Conservation (phyloP, 2,113 vertebrate genomes). For the Echinops telfairi region DNA sequence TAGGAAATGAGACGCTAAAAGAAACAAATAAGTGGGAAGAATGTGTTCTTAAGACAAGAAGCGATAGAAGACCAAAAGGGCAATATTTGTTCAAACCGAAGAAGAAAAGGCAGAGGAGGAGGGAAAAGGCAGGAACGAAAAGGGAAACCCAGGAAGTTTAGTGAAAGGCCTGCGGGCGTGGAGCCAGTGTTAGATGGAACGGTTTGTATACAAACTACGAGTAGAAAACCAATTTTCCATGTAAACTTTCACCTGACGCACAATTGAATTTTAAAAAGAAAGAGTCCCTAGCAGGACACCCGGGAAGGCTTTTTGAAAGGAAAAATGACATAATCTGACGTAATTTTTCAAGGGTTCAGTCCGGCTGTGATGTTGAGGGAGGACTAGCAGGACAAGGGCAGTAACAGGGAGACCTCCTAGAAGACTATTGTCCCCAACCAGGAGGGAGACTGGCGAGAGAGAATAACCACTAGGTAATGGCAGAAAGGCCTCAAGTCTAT, state of each 20-base stretch:
- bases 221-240: neutral
- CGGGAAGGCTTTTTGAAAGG: neutral
- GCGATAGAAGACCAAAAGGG: neutral
- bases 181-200: too few relatives aligned
- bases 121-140: too few relatives aligned
- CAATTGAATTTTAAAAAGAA: neutral
- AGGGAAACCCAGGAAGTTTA: neutral
- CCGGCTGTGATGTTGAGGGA: neutral
- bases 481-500: neutral
- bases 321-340: neutral
- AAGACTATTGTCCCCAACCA: neutral
- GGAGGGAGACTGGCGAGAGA: neutral
- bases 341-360: conserved; percentile 1
- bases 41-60: neutral
- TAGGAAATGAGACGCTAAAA: neutral
- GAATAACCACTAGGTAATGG: neutral
- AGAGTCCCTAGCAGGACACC: neutral
- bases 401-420: neutral
- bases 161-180: neutral
- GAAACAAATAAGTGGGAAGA: neutral
- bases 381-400: neutral
- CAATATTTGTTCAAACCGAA: neutral
- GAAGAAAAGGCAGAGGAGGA: too few relatives aligned
- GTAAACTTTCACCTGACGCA: neutral
- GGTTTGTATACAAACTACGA: neutral